Evolutionary conservation across 2,113 vertebrate species (phyloP).

Genomic region (Phrynosoma blainvillii): DNA sequence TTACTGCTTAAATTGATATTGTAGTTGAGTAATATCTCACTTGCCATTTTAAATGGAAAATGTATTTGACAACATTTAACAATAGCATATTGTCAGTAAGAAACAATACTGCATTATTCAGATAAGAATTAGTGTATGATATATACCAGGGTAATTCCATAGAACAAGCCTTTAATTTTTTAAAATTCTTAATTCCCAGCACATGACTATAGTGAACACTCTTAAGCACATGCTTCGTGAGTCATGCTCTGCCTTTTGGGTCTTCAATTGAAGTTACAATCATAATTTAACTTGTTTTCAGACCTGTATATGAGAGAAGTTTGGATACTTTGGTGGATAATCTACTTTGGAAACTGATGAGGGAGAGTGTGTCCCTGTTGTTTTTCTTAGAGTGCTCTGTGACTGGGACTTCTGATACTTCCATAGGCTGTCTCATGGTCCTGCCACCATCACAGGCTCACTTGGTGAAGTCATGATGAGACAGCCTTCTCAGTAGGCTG

Average conservation of each 20-base stretch:
- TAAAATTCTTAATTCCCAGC: background rate
- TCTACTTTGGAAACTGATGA: background rate
- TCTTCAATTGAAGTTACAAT: background rate
- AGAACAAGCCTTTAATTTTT: background rate
- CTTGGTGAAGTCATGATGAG: too few relatives aligned
- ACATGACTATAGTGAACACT: too few relatives aligned
- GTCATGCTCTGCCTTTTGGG: background rate
- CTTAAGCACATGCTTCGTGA: background rate
- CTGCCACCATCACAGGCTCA: too few relatives aligned
- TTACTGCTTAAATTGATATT: background rate
- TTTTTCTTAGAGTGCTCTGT: too few relatives aligned
- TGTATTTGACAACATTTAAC: too few relatives aligned
- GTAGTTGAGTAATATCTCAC: conserved; percentile 13
- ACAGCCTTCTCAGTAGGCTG: too few relatives aligned
- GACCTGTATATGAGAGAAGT: background rate
- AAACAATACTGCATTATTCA: background rate
- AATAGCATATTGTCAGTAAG: too few relatives aligned
- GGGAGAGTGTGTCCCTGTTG: background rate
- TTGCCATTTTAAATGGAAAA: background rate
- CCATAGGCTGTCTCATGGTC: too few relatives aligned
- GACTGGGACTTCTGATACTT: too few relatives aligned
- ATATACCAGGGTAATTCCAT: background rate
- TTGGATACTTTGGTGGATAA: background rate
- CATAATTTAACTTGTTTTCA: background rate
- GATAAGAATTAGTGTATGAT: background rate